Conservation (phyloP, 1,140 invertebrate genomes). For the Heliconius melpomene region DNA sequence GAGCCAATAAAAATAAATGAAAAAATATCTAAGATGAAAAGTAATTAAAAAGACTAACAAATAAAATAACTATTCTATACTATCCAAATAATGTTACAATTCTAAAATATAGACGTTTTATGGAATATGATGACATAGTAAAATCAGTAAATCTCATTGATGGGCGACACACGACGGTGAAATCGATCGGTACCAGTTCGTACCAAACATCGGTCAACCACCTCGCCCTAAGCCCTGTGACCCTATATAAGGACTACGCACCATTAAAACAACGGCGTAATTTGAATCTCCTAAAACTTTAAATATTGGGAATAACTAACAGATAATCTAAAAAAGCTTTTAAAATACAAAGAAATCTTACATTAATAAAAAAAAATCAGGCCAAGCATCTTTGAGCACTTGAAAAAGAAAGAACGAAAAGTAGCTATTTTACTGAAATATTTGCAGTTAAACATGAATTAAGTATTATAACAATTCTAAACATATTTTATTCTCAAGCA, state of each 20-base stretch:
- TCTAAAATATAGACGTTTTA: neutral
- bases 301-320: too few relatives aligned
- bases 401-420: too few relatives aligned
- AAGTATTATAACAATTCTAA: too few relatives aligned
- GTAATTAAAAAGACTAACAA: neutral
- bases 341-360: too few relatives aligned
- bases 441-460: too few relatives aligned
- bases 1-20: too few relatives aligned
- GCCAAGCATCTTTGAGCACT: too few relatives aligned
- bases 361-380: too few relatives aligned
- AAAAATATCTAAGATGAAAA: too few relatives aligned
- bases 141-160: conserved; percentile 44
- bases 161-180: conserved; percentile 57
- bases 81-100: neutral
- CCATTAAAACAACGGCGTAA: conserved; percentile 8
- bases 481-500: too few relatives aligned
- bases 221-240: conserved; percentile 48
- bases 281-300: neutral
- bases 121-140: conserved; percentile 8
- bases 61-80: neutral
- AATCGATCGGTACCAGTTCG: conserved; percentile 67
- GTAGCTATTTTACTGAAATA: too few relatives aligned
- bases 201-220: conserved; percentile 66
- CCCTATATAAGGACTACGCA: conserved; percentile 44
- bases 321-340: too few relatives aligned